Base-by-base conservation (phyloP, 2,888 invertebrate species). In the Macrophya alboannulata region DNA sequence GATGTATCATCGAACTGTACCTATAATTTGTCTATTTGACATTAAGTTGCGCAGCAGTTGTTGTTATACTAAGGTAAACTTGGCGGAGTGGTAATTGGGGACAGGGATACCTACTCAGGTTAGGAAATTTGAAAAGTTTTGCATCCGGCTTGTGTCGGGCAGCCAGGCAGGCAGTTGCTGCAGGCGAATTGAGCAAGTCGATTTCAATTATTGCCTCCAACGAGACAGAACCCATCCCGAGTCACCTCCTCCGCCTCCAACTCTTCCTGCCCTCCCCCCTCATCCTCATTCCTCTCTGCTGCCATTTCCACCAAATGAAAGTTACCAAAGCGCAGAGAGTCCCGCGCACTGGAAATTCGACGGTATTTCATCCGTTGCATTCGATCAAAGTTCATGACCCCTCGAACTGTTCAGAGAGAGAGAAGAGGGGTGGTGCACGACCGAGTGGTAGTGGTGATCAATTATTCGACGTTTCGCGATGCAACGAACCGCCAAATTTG, bases 321-420 rank as follows among this genome's bases (percentile, higher is more conserved):
- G 72, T 43, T 74, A 5, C 72, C 45, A 43, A 15, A 81, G 81
- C 81, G 81, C 81, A 81, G 10, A 59, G 81, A 81, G 81, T 81
- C 81, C 81, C 81, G 81, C 81, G 81, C 81, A 81, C 48, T 43
- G 40, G 43, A 43, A 25, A 43, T 45, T 74, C 55, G 81, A 31
- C 81, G 12, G 81, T 81, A 81, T 81, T 81, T 81, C 62, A 81
- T 81, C 81, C 81, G 81, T 43, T 37, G 81, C 43, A 81, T 59
- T 81, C 62, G 81, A 81, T 81, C 81, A 81, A 81, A 81, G 81
- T 81, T 81, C 81, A 62, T 62, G 81, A 81, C 81, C 81, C 77
- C 77, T 48, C 77, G 77, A 48, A 74, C 74, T 12, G 31, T 31
- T 31, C 31, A 31, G 74, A 12, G n/a, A 45, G n/a, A 45, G n/a